Conservation (phyloP, 2,888 invertebrate species). For the Tachina lurida region DNA sequence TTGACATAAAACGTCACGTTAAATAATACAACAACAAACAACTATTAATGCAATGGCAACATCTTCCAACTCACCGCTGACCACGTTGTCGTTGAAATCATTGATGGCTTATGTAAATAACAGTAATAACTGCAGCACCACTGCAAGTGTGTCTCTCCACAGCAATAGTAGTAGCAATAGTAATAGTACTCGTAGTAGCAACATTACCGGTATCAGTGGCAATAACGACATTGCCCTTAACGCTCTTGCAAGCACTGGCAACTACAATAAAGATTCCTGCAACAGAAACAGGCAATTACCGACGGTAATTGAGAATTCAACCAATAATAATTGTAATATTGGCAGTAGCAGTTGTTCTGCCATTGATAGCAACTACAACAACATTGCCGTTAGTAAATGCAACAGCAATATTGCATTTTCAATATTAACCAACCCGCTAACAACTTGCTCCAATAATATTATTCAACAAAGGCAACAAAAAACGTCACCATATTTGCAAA, state of each 20-base stretch:
- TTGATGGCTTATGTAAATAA: slow-evolving; percentile 67
- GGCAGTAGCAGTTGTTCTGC: slow-evolving; percentile 26
- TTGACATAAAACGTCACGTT: slow-evolving; percentile 62
- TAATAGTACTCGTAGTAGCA: slow-evolving; percentile 19
- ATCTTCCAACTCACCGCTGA: slow-evolving; percentile 50
- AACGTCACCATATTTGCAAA: slow-evolving; percentile 51
- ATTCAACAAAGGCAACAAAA: slow-evolving; percentile 58
- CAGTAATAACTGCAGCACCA: slow-evolving; percentile 70
- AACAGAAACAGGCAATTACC: slow-evolving; percentile 80
- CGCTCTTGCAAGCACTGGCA: slow-evolving; percentile 53
- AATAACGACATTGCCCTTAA: slow-evolving; percentile 4
- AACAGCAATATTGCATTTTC: slow-evolving; percentile 58
- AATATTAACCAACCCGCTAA: slow-evolving; percentile 56
- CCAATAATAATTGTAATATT: slow-evolving; percentile 78
- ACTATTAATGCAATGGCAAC: slow-evolving; percentile 32
- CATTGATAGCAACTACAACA: slow-evolving; percentile 49
- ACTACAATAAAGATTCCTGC: slow-evolving; percentile 71
- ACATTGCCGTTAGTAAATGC: slow-evolving; percentile 16
- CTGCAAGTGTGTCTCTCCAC: background rate
- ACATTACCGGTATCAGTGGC: slow-evolving; percentile 27
- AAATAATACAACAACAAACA: slow-evolving; percentile 69
- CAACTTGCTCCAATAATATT: slow-evolving; percentile 54
- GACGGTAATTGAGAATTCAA: slow-evolving; percentile 82
- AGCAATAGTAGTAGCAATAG: background rate
- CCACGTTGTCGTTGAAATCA: slow-evolving; percentile 48